Evolutionary conservation across 2,888 invertebrate genomes (phyloP).

Genomic region (Eilema griseolum): DNA sequence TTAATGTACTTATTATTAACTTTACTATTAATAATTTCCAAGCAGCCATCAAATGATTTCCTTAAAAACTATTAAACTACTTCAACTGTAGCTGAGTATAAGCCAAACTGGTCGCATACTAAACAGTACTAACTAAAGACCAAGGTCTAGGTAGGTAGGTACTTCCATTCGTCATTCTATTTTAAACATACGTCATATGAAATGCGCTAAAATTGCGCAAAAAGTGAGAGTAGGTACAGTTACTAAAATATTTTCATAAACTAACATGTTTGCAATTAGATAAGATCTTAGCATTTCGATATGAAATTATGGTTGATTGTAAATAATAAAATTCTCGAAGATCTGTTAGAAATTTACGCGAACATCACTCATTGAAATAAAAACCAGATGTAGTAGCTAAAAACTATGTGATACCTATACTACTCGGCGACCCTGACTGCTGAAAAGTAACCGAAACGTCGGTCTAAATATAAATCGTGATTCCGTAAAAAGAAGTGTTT

Average conservation of each 20-base stretch:
- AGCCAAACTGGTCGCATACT: background rate
- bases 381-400: too few species aligned
- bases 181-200: background rate
- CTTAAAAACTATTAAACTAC: background rate
- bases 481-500: too few species aligned
- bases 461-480: too few species aligned
- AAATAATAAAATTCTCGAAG: background rate
- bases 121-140: background rate
- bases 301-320: background rate
- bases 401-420: too few species aligned
- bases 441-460: too few species aligned
- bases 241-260: background rate
- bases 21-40: too few species aligned
- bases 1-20: too few species aligned
- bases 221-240: background rate
- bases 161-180: background rate
- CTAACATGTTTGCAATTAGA: background rate
- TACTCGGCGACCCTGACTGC: too few species aligned
- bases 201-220: background rate
- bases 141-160: conserved; percentile 4
- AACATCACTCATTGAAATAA: too few species aligned
- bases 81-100: background rate
- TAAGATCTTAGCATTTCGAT: background rate
- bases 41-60: background rate
- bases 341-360: too few species aligned